phyloP scores from a whole-genome alignment of 2,888 invertebrate genomes.

The Cerastis leucographa region DNA sequence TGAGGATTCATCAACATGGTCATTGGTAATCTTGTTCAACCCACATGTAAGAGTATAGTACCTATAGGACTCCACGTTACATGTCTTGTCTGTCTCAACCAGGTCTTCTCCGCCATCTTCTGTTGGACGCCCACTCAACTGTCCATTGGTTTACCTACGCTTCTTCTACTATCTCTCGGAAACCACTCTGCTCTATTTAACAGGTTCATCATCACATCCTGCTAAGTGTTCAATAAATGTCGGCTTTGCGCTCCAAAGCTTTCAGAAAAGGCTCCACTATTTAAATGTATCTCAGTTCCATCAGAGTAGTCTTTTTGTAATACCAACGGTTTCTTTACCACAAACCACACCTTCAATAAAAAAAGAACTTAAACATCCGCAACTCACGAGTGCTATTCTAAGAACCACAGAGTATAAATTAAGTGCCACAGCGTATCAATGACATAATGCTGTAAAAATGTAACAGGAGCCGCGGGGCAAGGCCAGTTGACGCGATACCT shows the following conservation, averaged over 20 bases:
- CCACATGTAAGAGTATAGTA: neutral
- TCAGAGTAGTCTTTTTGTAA: neutral
- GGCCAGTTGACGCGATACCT: conserved; percentile 45
- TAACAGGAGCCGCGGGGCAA: conserved; percentile 64
- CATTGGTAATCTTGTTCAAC: neutral
- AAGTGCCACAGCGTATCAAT: conserved; percentile 44
- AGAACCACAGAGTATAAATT: conserved; percentile 43
- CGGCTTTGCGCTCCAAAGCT: neutral
- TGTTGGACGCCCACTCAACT: neutral
- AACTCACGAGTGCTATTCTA: conserved; percentile 13
- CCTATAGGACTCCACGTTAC: neutral
- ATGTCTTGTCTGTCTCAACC: neutral
- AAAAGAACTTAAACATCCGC: conserved; percentile 33
- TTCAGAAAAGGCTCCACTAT: neutral
- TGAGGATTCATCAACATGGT: neutral
- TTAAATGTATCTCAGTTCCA: neutral
- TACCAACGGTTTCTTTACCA: neutral
- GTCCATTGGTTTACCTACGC: neutral
- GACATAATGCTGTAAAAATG: conserved; percentile 64
- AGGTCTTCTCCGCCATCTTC: neutral
- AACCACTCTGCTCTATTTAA: neutral
- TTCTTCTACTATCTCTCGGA: neutral
- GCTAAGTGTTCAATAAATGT: neutral
- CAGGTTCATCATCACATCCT: neutral
- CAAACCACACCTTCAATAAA: neutral